Conservation (phyloP, 1,140 invertebrate genomes). For the Zeugodacus cucurbitae region DNA sequence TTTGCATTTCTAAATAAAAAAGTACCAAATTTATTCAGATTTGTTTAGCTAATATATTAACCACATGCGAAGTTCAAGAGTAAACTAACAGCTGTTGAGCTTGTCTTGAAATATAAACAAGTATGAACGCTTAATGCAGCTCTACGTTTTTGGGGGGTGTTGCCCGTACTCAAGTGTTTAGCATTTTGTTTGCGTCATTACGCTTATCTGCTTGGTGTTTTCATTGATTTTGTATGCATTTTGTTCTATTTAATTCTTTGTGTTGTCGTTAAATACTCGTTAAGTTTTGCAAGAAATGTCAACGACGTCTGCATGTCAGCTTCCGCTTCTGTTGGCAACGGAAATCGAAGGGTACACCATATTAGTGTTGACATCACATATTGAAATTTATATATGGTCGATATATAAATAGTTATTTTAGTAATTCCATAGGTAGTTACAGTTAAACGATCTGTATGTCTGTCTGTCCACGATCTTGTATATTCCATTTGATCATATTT, state of each 20-base stretch:
- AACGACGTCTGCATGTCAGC: background rate
- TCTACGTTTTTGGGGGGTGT: background rate
- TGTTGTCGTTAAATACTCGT: conserved; percentile 47
- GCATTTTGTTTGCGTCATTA: background rate
- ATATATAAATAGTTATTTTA: too few relatives aligned
- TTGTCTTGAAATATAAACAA: background rate
- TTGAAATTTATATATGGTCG: too few relatives aligned
- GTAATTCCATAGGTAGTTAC: too few relatives aligned
- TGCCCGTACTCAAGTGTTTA: background rate
- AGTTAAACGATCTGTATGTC: too few relatives aligned
- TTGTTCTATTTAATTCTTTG: conserved; percentile 44
- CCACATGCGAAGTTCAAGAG: background rate
- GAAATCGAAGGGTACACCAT: background rate
- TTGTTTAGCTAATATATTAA: background rate
- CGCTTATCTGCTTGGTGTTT: background rate
- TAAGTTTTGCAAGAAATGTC: conserved; percentile 42
- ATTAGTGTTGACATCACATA: background rate
- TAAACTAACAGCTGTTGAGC: background rate
- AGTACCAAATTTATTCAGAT: background rate
- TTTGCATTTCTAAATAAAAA: background rate
- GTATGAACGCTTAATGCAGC: background rate
- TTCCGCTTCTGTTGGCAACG: background rate
- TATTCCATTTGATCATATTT: too few relatives aligned
- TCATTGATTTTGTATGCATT: conserved; percentile 38
- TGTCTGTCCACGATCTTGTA: too few relatives aligned